A percentile compares a stretch with the other conserved stretches of the same genome.
These are phyloP conservation scores for Pogonomyrmex californicus DNA, from an alignment of 1,140 invertebrate genomes.

Conservation along the genomic window DNA sequence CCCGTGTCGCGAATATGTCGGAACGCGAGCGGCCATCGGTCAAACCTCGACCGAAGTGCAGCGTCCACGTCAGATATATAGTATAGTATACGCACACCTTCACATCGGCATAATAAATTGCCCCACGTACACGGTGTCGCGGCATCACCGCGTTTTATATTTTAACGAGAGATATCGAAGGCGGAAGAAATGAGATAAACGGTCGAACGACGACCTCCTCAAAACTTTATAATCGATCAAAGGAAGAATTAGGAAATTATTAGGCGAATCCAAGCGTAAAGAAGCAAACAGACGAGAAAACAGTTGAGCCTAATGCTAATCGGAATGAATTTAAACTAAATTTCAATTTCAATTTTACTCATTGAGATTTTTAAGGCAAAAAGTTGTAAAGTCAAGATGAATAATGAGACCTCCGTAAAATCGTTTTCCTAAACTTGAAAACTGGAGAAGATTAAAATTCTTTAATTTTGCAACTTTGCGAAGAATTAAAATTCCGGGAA, in stretches of 20 bases:
- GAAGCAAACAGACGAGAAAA: slow-evolving; percentile 1
- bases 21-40: slow-evolving; percentile 48
- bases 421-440: not conserved
- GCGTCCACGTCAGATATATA: slow-evolving; percentile 41
- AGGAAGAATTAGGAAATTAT: not conserved
- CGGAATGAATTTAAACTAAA: slow-evolving; percentile 23
- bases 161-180: slow-evolving; percentile 1
- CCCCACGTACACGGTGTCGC: not conserved
- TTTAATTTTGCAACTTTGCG: slow-evolving; percentile 9
- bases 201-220: not conserved
- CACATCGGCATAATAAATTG: slow-evolving; percentile 42
- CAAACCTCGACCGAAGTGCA: slow-evolving; percentile 60
- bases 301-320: slow-evolving; percentile 1
- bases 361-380: not conserved
- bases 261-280: not conserved
- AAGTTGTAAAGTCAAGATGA: slow-evolving; percentile 20
- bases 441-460: slow-evolving; percentile 5
- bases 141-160: not conserved
- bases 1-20: slow-evolving; percentile 58
- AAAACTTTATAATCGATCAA: not conserved
- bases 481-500: not conserved
- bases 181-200: not conserved
- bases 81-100: not conserved
- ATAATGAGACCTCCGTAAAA: not conserved
- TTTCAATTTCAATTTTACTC: slow-evolving; percentile 20